Evolutionary conservation across 2,113 vertebrate genomes (phyloP), one percentile per base, ranked within the genome.

Genomic region (Oxyura jamaicensis): DNA sequence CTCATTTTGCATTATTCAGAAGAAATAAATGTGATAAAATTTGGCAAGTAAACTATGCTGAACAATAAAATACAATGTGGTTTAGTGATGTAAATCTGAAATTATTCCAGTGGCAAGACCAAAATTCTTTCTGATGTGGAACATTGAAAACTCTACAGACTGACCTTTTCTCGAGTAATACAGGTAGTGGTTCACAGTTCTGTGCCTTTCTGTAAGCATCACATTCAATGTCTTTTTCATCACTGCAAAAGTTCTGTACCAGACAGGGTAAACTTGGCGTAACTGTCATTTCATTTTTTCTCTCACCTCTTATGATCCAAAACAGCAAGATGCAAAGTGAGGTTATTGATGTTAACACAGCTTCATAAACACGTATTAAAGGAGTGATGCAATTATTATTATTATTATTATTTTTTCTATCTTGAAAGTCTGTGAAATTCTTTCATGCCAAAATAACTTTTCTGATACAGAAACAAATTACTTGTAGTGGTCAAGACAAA

Each of bases 351-450:
- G 26, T 31, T 87, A 53, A 7, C 52, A 16, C 28, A 56, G 50
- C 23, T 65, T 33, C 74, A 10, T 33, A 78, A 71, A 33, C 0
- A 0, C 4, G 0, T 4, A 12, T 22, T 53, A 46, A 28, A 82
- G 69, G 41, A 10, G 26, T 29, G 14, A 1, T 22, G 58, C 15
- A 41, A 7, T 36, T 58, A n/a, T n/a, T n/a, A n/a, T n/a, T n/a
- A n/a, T n/a, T n/a, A n/a, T n/a, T n/a, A n/a, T n/a, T n/a, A n/a
- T n/a, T 74, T 22, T 10, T 0, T 4, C 5, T 58, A 16, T 62
- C 50, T 36, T 78, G 42, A 10, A 48, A 71, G 25, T 31, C 33
- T 46, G 16, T 8, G 4, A 26, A 13, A 36, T 22, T 16, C 3
- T 46, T 74, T 59, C 60, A 39, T 46, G 42, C 46, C 33, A 4